Percentiles rank a stretch among this genome's conserved stretches.
phyloP scores from a whole-genome alignment of 2,797 vertebrate genomes.

The Enteromius radiatus region DNA sequence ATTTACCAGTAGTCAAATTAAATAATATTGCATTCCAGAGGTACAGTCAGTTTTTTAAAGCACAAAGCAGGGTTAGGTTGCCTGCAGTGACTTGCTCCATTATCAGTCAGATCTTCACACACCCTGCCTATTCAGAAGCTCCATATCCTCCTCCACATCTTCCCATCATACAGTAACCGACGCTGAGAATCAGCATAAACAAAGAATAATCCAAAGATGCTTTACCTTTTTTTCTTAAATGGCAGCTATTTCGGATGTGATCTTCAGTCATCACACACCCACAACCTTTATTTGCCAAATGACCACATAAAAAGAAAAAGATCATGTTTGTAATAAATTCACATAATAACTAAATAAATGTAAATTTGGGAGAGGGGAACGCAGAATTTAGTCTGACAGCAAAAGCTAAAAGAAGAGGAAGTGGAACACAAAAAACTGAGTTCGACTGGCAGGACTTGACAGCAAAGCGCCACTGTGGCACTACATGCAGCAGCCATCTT shows the following conservation, averaged over 20 bases:
- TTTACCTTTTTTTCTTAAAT: constrained; percentile 3
- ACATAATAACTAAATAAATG: constrained; percentile 26
- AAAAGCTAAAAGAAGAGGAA: constrained; percentile 46
- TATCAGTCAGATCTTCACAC: constrained; percentile 50
- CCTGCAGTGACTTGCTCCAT: constrained; percentile 53
- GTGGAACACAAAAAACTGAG: constrained; percentile 43
- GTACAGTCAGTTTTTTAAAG: constrained; percentile 29
- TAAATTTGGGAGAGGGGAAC: no score
- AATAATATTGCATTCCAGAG: constrained; percentile 35
- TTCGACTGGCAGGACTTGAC: constrained; percentile 55
- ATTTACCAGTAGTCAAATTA: constrained; percentile 38
- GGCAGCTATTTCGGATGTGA: constrained; percentile 28
- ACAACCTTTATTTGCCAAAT: neutral
- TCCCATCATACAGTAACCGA: constrained; percentile 25
- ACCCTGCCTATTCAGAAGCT: constrained; percentile 36
- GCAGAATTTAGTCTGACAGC: neutral
- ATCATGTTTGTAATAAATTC: constrained; percentile 34
- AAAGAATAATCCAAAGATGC: constrained; percentile 26
- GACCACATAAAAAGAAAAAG: constrained; percentile 4
- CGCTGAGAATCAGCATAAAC: constrained; percentile 21
- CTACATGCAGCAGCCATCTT: constrained; percentile 55
- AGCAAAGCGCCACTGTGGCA: constrained; percentile 47
- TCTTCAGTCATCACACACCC: constrained; percentile 17
- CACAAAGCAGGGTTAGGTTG: constrained; percentile 28
- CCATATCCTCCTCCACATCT: constrained; percentile 37